A percentile compares a stretch with the other conserved stretches of the same genome.
phyloP scores from a whole-genome alignment of 1,140 invertebrate genomes.

The Tetramorium simillimum region DNA sequence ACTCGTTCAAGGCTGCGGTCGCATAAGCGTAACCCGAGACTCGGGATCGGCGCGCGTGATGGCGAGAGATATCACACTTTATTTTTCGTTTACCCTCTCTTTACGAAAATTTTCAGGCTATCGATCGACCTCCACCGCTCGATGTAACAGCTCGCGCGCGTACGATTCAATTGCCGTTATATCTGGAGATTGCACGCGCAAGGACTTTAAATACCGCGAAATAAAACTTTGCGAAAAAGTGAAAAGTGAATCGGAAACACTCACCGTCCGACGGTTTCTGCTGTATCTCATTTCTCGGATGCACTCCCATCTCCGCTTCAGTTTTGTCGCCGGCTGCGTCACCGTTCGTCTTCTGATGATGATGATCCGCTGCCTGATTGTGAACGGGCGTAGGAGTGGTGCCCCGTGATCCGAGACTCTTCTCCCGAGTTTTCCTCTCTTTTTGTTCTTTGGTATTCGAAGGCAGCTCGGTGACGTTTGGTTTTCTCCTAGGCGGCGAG shows the following conservation, averaged over 20 bases:
- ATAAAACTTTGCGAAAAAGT: neutral
- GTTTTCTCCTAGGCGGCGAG: conserved; percentile 80
- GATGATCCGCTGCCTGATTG: conserved; percentile 73
- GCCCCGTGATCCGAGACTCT: conserved; percentile 69
- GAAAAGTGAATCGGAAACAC: conserved; percentile 47
- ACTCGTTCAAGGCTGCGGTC: conserved; percentile 41
- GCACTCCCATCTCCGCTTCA: conserved; percentile 60
- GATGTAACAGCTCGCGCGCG: neutral
- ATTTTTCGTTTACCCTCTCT: neutral
- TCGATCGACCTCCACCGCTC: neutral
- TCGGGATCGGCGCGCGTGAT: neutral
- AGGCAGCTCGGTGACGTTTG: conserved; percentile 54
- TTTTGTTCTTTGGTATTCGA: conserved; percentile 74
- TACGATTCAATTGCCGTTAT: too few species aligned
- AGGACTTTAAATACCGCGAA: neutral
- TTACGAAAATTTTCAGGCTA: neutral
- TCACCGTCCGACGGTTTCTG: conserved; percentile 78
- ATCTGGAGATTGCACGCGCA: neutral
- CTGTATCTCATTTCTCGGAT: conserved; percentile 71
- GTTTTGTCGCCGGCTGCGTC: conserved; percentile 73
- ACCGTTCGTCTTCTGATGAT: conserved; percentile 77
- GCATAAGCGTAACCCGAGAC: conserved; percentile 1
- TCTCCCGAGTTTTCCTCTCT: conserved; percentile 76
- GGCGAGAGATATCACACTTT: neutral
- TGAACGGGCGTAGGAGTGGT: conserved; percentile 68